Conservation (phyloP, 2,113 vertebrate genomes). For the Herpetotheres cachinnans region DNA sequence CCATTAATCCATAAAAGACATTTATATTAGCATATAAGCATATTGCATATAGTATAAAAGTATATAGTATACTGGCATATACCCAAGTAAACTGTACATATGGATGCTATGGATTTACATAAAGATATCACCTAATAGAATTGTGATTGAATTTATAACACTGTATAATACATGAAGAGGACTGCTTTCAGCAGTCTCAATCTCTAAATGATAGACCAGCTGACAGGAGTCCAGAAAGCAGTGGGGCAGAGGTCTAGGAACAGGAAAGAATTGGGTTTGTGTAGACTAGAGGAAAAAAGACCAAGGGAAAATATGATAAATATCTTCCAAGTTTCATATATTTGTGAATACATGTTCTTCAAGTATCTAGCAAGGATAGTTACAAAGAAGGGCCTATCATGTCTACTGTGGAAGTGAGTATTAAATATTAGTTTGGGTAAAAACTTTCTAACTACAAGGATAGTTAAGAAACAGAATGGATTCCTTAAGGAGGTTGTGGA, state of each 20-base stretch:
- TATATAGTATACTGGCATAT: not conserved
- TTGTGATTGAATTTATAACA: not conserved
- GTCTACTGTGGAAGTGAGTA: not conserved
- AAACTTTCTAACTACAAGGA: not conserved
- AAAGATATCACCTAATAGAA: not conserved
- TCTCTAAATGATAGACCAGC: not conserved
- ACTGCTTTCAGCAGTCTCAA: not conserved
- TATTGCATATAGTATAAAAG: not conserved
- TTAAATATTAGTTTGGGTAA: not conserved
- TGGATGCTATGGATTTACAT: not conserved
- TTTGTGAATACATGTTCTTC: not conserved
- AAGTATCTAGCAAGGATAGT: not conserved
- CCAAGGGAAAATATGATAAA: not conserved
- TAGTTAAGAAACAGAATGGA: not conserved
- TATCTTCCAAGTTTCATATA: not conserved
- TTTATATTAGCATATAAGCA: not conserved
- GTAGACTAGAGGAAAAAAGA: not conserved
- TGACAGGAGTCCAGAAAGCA: not conserved
- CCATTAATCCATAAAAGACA: not conserved
- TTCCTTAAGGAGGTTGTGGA: not conserved
- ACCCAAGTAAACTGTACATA: not conserved
- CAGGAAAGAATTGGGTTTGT: not conserved
- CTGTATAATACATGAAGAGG: not conserved
- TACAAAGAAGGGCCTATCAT: not conserved
- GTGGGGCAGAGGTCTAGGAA: not conserved